Evolutionary conservation across 2,113 vertebrate species (phyloP).

Genomic region (Podiceps cristatus): DNA sequence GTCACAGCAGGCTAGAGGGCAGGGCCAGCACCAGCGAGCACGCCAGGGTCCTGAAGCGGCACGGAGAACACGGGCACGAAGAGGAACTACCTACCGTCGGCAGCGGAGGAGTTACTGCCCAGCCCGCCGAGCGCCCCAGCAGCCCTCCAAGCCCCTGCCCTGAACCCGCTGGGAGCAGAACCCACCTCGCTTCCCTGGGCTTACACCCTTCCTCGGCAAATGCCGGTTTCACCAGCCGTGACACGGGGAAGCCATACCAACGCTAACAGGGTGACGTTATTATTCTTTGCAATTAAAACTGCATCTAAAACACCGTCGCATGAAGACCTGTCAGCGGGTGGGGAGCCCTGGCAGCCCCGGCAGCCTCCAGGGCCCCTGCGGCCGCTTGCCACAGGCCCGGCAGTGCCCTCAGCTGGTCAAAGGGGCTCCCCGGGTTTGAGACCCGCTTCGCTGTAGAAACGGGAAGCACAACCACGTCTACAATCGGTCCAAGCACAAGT

Average conservation of each 20-base stretch:
- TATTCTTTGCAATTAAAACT: neutral
- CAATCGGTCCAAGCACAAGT: fast-evolving
- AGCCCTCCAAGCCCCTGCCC: neutral
- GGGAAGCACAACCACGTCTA: fast-evolving
- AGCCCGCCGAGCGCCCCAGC: neutral
- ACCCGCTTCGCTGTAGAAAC: fast-evolving
- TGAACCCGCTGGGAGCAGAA: fast-evolving
- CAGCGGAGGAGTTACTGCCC: fast-evolving
- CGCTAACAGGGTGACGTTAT: neutral
- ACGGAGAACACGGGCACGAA: fast-evolving
- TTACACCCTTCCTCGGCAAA: neutral
- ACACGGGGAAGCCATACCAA: neutral
- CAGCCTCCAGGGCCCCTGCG: too few relatives aligned
- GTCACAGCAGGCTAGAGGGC: neutral
- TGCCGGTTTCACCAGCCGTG: fast-evolving
- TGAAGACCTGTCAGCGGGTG: neutral
- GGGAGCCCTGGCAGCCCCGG: neutral
- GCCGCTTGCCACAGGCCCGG: neutral
- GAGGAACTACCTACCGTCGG: neutral
- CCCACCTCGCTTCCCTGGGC: fast-evolving
- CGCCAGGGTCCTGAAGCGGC: neutral
- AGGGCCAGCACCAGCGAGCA: neutral
- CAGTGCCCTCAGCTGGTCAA: constrained; percentile 31
- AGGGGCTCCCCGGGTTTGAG: fast-evolving
- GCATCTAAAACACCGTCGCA: fast-evolving